Evolutionary conservation across 2,888 invertebrate species (phyloP), one percentile per base, ranked within the genome.

Genomic region (Agriopis aurantiaria): DNA sequence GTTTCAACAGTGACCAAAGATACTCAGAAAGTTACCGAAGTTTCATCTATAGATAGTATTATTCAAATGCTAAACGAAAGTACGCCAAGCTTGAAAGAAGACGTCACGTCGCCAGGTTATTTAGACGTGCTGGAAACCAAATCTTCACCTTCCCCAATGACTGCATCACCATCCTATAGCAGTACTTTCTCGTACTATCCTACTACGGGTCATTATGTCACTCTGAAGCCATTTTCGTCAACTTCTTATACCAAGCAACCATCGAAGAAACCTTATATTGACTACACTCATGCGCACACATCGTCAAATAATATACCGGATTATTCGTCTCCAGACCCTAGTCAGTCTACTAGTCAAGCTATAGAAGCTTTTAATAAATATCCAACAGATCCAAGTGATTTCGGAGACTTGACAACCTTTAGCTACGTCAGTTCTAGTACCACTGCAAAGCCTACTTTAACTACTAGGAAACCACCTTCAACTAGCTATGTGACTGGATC

Each of bases 41-140:
- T 94, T 9, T 95, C 93, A 1, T 91, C 94, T 3, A 90, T 93
- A 62, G 84, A 95, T 75, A 95, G 96, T 59, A 96, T 96, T 7
- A 95, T 96, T 68, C 95, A 96, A 78, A 96, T 96, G 94, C 83
- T 96, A 10, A 96, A 96, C 81, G 89, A 91, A 41, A 92, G 91
- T 60, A 92, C 92, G 9, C 89, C 92, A 41, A 92, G 87, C 77
- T 83, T 91, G 78, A 90, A 87, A 65, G 90, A 91, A 62, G 88
- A 89, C 33, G 82, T 86, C 1, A 91, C 91, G 10, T 86, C 91
- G 41, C 87, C 91, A 11, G 82, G 88, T 3, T 76, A 87, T 12
- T 59, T 84, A 46, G 88, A 91, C 67, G 52, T 80, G 8, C 80
- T 89, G 72, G 92, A 93, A 77, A 92, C 90, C 0, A 94, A 94